Conservation (phyloP, 2,888 invertebrate genomes). For the Coenonympha arcania region DNA sequence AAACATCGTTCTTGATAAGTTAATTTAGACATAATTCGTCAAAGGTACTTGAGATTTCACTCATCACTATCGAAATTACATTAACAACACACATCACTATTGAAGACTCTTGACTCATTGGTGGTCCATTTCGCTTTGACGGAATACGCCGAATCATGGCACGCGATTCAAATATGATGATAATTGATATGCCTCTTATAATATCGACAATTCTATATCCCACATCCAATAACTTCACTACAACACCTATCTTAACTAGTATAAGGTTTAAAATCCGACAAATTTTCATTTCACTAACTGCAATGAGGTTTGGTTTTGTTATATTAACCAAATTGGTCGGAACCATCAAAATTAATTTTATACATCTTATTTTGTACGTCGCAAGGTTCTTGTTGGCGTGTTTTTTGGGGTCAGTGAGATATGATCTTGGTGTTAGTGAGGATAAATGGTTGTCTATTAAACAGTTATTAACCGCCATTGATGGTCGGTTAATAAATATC, state of each 20-base stretch:
- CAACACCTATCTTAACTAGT: conserved; percentile 6
- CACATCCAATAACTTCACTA: conserved; percentile 17
- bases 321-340: conserved; percentile 7
- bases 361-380: not conserved
- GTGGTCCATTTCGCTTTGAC: conserved; percentile 69
- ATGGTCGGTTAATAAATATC: conserved; percentile 68
- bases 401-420: not conserved
- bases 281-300: conserved; percentile 10
- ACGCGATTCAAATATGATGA: conserved; percentile 70
- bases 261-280: conserved; percentile 28
- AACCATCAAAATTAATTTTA: conserved; percentile 2
- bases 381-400: conserved; percentile 28
- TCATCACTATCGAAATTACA: not conserved
- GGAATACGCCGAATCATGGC: conserved; percentile 70
- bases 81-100: conserved; percentile 30
- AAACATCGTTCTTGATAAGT: too few relatives aligned
- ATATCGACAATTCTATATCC: conserved; percentile 31
- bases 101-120: conserved; percentile 51
- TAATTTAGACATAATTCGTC: too few relatives aligned
- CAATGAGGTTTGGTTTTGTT: not conserved
- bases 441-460: conserved; percentile 70
- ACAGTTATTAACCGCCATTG: conserved; percentile 64
- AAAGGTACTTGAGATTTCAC: not conserved
- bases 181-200: conserved; percentile 67
- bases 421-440: conserved; percentile 29